phyloP scores from a whole-genome alignment of 1,140 invertebrate species.

The Aporrectodea caliginosa region DNA sequence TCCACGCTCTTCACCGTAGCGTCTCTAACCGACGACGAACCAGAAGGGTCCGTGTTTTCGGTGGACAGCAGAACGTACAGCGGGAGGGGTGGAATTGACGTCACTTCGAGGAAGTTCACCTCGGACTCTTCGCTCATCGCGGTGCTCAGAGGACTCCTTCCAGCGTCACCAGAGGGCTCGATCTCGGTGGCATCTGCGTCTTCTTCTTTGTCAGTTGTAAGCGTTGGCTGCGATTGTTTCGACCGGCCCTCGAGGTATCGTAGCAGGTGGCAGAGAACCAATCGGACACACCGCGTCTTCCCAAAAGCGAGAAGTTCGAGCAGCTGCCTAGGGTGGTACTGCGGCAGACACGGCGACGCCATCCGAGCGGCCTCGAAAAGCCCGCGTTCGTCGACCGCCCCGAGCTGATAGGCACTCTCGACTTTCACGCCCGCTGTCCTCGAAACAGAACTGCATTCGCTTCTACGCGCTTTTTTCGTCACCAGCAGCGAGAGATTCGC shows the following conservation, averaged over 20 bases:
- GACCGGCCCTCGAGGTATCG: conserved; percentile 53
- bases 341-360: conserved; percentile 91
- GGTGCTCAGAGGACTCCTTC: neutral
- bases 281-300: conserved; percentile 88
- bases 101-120: neutral
- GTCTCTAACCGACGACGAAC: neutral
- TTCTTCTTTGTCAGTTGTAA: no score
- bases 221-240: no score
- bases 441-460: neutral
- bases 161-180: neutral
- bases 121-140: neutral
- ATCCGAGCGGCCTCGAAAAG: conserved; percentile 94
- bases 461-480: neutral
- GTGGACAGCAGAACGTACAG: conserved; percentile 91
- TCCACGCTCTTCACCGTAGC: neutral
- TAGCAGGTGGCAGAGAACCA: conserved; percentile 92
- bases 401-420: neutral
- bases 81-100: conserved; percentile 92
- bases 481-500: neutral
- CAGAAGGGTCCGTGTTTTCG: conserved; percentile 67
- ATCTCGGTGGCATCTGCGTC: neutral
- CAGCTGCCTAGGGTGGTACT: conserved; percentile 97
- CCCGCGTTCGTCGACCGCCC: conserved; percentile 56
- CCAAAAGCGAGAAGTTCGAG: conserved; percentile 98
- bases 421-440: neutral